These are phyloP conservation scores for Phoxinus dragarum DNA, from an alignment of 2,797 vertebrate genomes.

Conservation along the genomic window DNA sequence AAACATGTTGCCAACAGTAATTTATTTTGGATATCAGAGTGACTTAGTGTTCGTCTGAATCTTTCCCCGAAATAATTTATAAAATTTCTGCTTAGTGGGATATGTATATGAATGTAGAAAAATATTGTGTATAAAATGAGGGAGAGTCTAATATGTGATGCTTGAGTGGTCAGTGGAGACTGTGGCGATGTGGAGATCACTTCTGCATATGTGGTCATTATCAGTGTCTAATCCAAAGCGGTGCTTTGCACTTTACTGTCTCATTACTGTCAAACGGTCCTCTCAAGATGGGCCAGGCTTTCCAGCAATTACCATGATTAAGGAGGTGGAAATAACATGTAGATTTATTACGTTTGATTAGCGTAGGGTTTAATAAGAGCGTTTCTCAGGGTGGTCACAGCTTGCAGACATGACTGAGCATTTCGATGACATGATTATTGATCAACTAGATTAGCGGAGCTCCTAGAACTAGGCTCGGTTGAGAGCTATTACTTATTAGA, in stretches of 20 bases:
- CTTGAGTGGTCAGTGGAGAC: slow-evolving; percentile 46
- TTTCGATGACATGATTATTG: slow-evolving; percentile 67
- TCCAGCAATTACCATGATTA: slow-evolving; percentile 72
- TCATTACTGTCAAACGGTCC: slow-evolving; percentile 65
- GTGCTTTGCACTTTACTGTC: slow-evolving; percentile 67
- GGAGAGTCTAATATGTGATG: slow-evolving; percentile 19
- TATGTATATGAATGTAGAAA: slow-evolving; percentile 15
- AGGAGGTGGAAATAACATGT: slow-evolving; percentile 70
- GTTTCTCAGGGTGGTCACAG: slow-evolving; percentile 55
- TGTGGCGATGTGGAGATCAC: slow-evolving; percentile 31
- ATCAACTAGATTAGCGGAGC: slow-evolving; percentile 50
- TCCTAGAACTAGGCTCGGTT: slow-evolving; percentile 45
- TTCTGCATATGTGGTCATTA: slow-evolving; percentile 47
- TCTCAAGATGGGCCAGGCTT: slow-evolving; percentile 66
- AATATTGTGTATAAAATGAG: not conserved
- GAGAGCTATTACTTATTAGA: slow-evolving; percentile 11
- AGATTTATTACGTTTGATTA: slow-evolving; percentile 75
- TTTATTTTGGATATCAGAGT: not conserved
- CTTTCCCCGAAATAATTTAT: not conserved
- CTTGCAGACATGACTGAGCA: slow-evolving; percentile 66
- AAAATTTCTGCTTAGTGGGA: slow-evolving; percentile 1
- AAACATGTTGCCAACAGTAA: not conserved
- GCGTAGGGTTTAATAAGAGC: slow-evolving; percentile 67
- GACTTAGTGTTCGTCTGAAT: not conserved
- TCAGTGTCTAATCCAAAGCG: slow-evolving; percentile 59